Base-by-base conservation (phyloP, 1,140 invertebrate species). In the Choristoneura fumiferana region DNA sequence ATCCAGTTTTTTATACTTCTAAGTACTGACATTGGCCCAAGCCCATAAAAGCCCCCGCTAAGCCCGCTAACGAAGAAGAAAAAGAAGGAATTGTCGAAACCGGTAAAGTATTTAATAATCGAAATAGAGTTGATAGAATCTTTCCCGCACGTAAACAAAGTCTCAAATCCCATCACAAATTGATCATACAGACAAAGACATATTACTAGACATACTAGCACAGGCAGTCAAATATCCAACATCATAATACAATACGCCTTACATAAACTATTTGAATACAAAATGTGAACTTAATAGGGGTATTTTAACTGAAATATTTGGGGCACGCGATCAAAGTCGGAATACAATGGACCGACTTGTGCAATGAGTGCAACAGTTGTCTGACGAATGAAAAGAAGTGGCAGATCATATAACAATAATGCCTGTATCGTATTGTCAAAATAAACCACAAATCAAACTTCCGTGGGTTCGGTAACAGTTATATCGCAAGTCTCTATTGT, bases 401-500 rank as follows among this genome's bases (percentile, higher is more conserved):
- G 14, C 39, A 9, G 39, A 17, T 45, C 18, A 14, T 3, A 49
- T 18, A 29, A 49, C 43, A 49, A 49, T 22, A 22, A 17, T n/a
- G 43, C 4, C 12, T 18, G 18, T 49, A 49, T 17, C 12, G 17
- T 12, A 49, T 49, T 49, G 43, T 49, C 43, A 49, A 49, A 49
- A 49, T 14, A 49, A 12, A 49, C 29, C 43, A 49, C 18, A 49
- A 12, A 49, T 49, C 43, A 49, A 49, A 49, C 43, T 49, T 49
- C 29, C 43, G 18, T 29, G 22, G 22, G 43, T 49, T 49, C 22
- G 17, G 43, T 49, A 49, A 49, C 18, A 12, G n/a, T 49, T 43
- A 18, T 4, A 43, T 43, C n/a, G 40, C 17, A n/a, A 22, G 22
- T 40, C n/a, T n/a, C n/a, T n/a, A n/a, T n/a, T n/a, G n/a, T n/a